Base-by-base conservation (phyloP, 2,797 vertebrate genomes). In the Silurus lanzhouensis region DNA sequence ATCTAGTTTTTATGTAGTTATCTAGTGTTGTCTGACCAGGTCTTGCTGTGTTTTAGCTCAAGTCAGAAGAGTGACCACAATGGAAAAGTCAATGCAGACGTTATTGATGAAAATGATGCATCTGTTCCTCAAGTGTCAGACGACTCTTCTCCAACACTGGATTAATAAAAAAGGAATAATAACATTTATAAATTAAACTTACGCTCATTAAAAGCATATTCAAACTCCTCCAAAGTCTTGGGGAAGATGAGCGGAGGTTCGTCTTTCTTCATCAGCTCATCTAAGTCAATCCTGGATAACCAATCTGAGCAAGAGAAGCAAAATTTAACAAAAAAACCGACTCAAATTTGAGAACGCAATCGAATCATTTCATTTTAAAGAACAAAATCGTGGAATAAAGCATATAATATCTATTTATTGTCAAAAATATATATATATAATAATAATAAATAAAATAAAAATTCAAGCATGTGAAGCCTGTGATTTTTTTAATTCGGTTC, bases 231-330 rank as follows among this genome's bases (percentile, higher is more conserved):
- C 93, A 99, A 93, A 63, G 97, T 97, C 94, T 97, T 96, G 88
- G 98, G 98, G 92, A 99, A 99, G 90, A 95, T 95, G 91, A 99
- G 96, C 20, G 97, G 97, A 84, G 98, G 98, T 86, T 99, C 98
- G 93, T 99, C 98, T 94, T 99, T 99, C 96, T 98, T 99, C 98
- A 99, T 99, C 86, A 99, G 95, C 92, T 99, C 97, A 93, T 99
- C 97, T 90, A 99, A 94, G 91, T 99, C 96, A 94, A 99, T 99
- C 95, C 96, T 97, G 90, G 98, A 99, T 82, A 99, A 93, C 89
- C 98, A 95, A 94, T 99, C 98, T 99, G 91, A 86, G 77, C 19
- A 31, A 81, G 46, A 31, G 85, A 79, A 48, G 31, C 20, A 80
- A 74, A 17, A 52, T 2, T 2, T 12, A 22, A 38, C 48, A 64